Base-by-base conservation (phyloP, 2,113 vertebrate species). In the Recurvirostra avosetta region DNA sequence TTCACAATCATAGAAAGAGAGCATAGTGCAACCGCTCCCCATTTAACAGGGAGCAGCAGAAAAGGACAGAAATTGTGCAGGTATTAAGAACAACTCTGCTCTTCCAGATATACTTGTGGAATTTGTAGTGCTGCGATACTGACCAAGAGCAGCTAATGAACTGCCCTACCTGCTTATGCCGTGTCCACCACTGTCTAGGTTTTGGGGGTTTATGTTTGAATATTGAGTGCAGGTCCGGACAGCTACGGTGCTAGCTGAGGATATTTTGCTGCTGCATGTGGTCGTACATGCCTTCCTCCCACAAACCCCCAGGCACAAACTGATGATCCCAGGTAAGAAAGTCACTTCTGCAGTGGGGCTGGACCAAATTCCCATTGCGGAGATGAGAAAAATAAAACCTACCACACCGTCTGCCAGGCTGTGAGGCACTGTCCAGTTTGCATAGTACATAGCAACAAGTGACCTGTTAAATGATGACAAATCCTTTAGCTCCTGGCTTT, bases 401-500 rank as follows among this genome's bases (percentile, higher is more conserved):
- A 55, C 26, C 32, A 23, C 50, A 18, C 11, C 2, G 2, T 66
- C 65, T 72, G 40, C 17, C 45, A 78, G 40, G 27, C 47, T 97
- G 38, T 63, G 56, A 59, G 89, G 83, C 65, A 56, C 40, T 80
- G 62, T 94, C 78, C 91, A 56, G 66, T 94, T 96, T 97, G 38
- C 81, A 70, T 36, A 93, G 86, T 68, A 87, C 88, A 92, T 71
- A 95, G 97, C 96, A 98, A 97, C 97, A 97, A 98, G 94, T 97
- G 97, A 96, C 90, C 95, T 98, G 96, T 98, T 97, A 98, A 98
- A 98, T 71, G 94, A 96, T 98, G 98, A 98, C 96, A 98, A 98
- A 98, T 98, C 97, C 97, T 98, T 97, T 87, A 92, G 95, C 97
- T 97, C 96, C 95, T 98, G 98, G 98, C 98, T 98, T 98, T 96